Evolutionary conservation across 2,113 vertebrate species (phyloP), one percentile per base, ranked within the genome.

Genomic region (Platycercus adscitus): DNA sequence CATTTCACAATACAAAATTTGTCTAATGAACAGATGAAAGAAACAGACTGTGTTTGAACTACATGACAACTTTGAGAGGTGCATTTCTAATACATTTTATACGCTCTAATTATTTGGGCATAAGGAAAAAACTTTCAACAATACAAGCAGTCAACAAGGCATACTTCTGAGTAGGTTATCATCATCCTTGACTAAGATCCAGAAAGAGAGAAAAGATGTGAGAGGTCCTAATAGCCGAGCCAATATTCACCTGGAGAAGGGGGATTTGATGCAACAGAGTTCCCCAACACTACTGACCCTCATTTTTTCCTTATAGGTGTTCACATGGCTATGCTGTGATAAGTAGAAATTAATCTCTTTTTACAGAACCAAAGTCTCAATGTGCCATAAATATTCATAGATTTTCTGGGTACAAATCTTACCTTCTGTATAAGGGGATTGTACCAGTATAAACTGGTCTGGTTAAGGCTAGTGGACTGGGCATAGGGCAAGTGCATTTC

Each of bases 81-180:
- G 55, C 9, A 3, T 95, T 81, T 94, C 81, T 89, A 91, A 91
- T 81, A 81, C 33, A 78, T 89, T 94, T 71, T 12, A 83, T 70
- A 84, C 2, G 87, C 87, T 96, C 84, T 86, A 96, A 90, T 95
- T 96, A 84, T 78, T 86, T 76, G 29, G 24, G 49, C 64, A 83
- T 66, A 89, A 55, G 37, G 63, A 70, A 71, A 80, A 81, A 80
- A 33, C 39, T 70, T 88, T 55, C 37, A 94, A 66, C 8, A 87
- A 90, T 73, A 44, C 5, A 29, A 88, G 66, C 49, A 61, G 10
- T 37, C 58, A 89, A 53, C 1, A 3, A 55, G 29, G 28, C 70
- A n/a, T 41, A 64, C 23, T 53, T 9, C 2, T 83, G 53, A 77
- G 25, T 72, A 39, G 10, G 20, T 52, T 44, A 50, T 24, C 7